Percentiles rank a stretch among this genome's conserved stretches.
Evolutionary conservation across 2,888 invertebrate species (phyloP).

Genomic region (Cheilosia vulpina): DNA sequence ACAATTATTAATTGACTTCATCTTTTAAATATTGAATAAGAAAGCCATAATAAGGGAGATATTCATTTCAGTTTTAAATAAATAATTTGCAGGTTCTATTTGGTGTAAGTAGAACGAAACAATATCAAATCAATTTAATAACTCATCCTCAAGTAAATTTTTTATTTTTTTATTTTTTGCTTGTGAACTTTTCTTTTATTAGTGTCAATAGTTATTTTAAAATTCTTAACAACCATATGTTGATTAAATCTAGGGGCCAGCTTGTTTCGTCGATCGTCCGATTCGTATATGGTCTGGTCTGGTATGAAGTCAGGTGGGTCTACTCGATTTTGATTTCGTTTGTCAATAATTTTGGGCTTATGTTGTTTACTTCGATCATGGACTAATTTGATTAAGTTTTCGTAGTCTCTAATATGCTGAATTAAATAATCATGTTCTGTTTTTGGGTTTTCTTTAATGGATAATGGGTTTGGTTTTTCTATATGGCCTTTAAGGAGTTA

Average conservation of each 20-base stretch:
- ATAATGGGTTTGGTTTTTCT: conserved; percentile 4
- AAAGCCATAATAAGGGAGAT: too few species aligned
- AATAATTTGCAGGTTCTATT: too few species aligned
- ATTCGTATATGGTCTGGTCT: background rate
- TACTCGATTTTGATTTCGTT: background rate
- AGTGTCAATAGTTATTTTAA: too few species aligned
- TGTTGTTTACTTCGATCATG: background rate
- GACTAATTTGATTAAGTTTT: background rate
- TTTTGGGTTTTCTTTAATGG: background rate
- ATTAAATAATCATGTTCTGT: background rate
- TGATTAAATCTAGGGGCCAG: conserved; percentile 1
- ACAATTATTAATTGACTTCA: too few species aligned
- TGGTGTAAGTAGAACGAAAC: too few species aligned
- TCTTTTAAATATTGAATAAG: too few species aligned
- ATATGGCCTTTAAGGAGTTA: background rate
- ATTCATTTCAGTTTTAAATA: too few species aligned
- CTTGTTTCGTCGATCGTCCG: background rate
- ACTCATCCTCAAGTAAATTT: too few species aligned
- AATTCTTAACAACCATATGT: background rate
- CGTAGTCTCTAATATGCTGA: too few species aligned
- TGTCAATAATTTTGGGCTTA: background rate
- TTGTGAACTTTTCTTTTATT: too few species aligned
- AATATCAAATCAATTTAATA: too few species aligned
- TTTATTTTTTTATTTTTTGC: too few species aligned
- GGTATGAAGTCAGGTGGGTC: background rate